These are phyloP conservation scores for Rosalia funebris DNA, from an alignment of 2,888 invertebrate species.

Conservation along the genomic window DNA sequence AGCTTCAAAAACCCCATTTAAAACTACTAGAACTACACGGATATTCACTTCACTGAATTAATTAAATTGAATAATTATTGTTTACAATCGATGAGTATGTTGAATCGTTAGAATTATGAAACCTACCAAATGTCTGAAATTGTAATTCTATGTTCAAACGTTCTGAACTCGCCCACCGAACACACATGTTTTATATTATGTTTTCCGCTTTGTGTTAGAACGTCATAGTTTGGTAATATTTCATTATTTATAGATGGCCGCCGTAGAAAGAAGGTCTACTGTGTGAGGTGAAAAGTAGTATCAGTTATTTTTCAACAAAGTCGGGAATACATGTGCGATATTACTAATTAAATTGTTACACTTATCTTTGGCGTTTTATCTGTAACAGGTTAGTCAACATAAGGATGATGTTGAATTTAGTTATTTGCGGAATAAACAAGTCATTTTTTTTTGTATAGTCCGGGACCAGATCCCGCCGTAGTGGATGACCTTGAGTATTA, in stretches of 20 bases:
- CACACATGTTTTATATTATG: too few relatives aligned
- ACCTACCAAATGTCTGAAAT: too few relatives aligned
- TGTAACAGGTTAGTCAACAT: neutral
- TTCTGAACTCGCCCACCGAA: too few relatives aligned
- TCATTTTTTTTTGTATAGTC: constrained; percentile 10
- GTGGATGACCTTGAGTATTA: constrained; percentile 34
- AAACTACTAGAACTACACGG: too few relatives aligned
- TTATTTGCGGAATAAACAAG: constrained; percentile 17
- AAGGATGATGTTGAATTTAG: neutral
- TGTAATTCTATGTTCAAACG: too few relatives aligned
- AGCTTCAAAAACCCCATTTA: too few relatives aligned
- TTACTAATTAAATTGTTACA: neutral
- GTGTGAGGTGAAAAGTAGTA: constrained; percentile 8
- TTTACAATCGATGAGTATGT: too few relatives aligned
- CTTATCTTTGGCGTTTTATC: neutral
- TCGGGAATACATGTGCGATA: constrained; percentile 8
- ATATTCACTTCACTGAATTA: too few relatives aligned
- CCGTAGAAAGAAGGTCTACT: neutral
- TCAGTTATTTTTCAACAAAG: constrained; percentile 2
- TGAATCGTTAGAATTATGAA: too few relatives aligned
- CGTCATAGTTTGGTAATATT: too few relatives aligned
- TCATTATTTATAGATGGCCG: constrained; percentile 19
- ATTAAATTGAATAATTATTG: too few relatives aligned
- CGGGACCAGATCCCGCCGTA: constrained; percentile 34
- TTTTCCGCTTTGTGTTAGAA: too few relatives aligned